A percentile compares a stretch with the other conserved stretches of the same genome.
Evolutionary conservation across 2,113 vertebrate genomes (phyloP).

Genomic region (Tragelaphus imberbis): DNA sequence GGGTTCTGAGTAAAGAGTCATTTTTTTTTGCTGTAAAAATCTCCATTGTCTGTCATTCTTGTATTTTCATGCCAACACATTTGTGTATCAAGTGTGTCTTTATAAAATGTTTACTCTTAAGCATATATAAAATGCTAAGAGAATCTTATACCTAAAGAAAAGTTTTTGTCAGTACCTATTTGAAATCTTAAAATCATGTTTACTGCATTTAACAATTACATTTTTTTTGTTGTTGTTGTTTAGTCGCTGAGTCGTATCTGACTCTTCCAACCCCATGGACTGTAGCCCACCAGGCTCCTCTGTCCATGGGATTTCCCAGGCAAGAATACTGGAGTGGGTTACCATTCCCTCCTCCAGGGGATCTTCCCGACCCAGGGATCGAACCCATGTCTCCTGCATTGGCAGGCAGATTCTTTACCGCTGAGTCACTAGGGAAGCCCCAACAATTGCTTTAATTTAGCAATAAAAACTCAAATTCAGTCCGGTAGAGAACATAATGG

Average conservation of each 20-base stretch:
- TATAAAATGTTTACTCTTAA: neutral
- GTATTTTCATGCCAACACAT: neutral
- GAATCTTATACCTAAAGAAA: neutral
- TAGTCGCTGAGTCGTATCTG: neutral
- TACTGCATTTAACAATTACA: neutral
- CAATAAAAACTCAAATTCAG: neutral
- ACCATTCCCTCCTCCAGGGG: neutral
- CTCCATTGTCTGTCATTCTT: conserved; percentile 45
- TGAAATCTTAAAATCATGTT: conserved; percentile 48
- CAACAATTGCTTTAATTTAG: neutral
- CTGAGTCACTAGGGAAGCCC: neutral
- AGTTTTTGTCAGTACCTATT: neutral
- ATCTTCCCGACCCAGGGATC: neutral
- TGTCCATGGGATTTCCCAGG: neutral
- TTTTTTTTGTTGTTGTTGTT: neutral
- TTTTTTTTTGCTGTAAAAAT: conserved; percentile 34
- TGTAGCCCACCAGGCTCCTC: neutral
- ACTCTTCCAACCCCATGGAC: neutral
- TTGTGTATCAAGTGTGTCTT: neutral
- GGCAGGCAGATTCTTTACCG: neutral
- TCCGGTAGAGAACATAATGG: neutral
- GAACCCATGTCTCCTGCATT: neutral
- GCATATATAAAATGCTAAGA: neutral
- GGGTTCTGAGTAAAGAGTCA: conserved; percentile 39
- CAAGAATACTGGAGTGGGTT: neutral